Evolutionary conservation across 2,888 invertebrate species (phyloP), one percentile per base, ranked within the genome.

Genomic region (Latrodectus hesperus): DNA sequence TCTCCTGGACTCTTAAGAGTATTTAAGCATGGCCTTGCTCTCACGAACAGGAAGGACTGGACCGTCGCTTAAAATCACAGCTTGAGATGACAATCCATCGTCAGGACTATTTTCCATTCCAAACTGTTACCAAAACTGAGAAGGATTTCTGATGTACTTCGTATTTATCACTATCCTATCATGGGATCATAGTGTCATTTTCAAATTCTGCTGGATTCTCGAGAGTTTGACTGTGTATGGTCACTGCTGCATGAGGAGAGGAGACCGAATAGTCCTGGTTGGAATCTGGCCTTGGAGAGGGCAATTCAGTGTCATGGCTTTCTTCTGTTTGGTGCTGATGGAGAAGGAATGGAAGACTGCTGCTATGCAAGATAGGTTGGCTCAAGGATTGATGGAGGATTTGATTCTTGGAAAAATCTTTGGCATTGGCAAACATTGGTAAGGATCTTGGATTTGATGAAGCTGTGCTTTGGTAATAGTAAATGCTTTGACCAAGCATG

Each of bases 401-500:
- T 16, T 68, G 53, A 17, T 73, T 26, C 17, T 79, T 85, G 51
- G 79, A 73, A 9, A 80, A 64, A 14, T 88, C 87, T 65, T 88
- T 88, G 49, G 72, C 81, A 8, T 16, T 80, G 12, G 74, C 68
- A 70, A 88, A 88, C 74, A 88, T 82, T 26, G 87, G 87, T 14
- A 83, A 51, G 10, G 73, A 49, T 14, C 82, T 72, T n/a, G 70
- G 81, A 9, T 52, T 75, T 0, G 79, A 68, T 6, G 74, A 22
- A 14, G 84, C 12, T 4, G 73, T 26, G 51, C 67, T 77, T 14
- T 76, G 77, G 74, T 83, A 88, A 16, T 78, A 67, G 64, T 88
- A 88, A 52, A 76, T 82, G 53, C 68, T 74, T 9, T 77, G 87
- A 5, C 81, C 77, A 17, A 87, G 73, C 73, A 81, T 67, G 17